Conservation (phyloP, 2,113 vertebrate species). For the Hiodon alosoides region DNA sequence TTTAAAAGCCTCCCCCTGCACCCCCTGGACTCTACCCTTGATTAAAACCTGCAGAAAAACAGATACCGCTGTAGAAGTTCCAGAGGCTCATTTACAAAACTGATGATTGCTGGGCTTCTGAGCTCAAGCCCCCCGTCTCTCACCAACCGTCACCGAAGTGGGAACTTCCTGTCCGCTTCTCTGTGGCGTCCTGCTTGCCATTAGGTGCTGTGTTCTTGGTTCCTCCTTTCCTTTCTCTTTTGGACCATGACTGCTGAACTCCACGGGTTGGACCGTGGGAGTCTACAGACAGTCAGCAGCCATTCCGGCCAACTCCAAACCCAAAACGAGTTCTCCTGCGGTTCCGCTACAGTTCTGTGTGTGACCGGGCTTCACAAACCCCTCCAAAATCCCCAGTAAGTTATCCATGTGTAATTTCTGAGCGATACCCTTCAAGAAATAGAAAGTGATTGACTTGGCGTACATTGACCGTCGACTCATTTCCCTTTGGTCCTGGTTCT, state of each 20-base stretch:
- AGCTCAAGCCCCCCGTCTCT: constrained; percentile 4
- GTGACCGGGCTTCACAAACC: no score
- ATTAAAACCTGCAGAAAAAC: no score
- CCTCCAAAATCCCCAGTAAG: not conserved
- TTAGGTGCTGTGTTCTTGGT: constrained; percentile 20
- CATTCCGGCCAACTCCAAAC: constrained; percentile 11
- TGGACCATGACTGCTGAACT: constrained; percentile 27
- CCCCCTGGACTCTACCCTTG: constrained; percentile 45
- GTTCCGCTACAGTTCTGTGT: no score
- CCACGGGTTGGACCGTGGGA: constrained; percentile 48
- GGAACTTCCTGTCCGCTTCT: no score
- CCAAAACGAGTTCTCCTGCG: no score
- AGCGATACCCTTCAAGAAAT: not conserved
- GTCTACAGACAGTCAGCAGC: not conserved
- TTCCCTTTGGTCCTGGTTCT: no score
- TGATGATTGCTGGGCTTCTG: constrained; percentile 29
- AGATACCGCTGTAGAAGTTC: constrained; percentile 51
- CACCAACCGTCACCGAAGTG: no score
- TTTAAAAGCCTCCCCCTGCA: constrained; percentile 55
- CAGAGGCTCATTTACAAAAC: constrained; percentile 54
- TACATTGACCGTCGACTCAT: no score
- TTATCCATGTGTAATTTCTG: not conserved
- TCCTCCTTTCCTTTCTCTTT: not conserved
- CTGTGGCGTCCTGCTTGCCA: no score
- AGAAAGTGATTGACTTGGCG: no score